phyloP scores from a whole-genome alignment of 1,140 invertebrate genomes.

The Oppia nitens region DNA sequence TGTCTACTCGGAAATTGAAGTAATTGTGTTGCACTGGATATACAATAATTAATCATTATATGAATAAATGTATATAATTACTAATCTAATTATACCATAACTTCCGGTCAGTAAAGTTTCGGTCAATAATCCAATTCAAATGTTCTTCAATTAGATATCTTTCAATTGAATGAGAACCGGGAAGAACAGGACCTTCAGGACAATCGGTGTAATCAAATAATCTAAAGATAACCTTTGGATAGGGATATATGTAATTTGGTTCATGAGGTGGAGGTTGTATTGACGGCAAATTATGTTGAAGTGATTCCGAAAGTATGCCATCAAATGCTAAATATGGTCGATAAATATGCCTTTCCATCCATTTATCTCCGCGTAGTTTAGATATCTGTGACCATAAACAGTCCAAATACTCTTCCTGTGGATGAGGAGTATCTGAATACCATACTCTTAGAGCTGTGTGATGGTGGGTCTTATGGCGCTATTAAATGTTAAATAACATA shows the following conservation, averaged over 20 bases:
- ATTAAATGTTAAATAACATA: slow-evolving; percentile 26
- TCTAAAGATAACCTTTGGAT: slow-evolving; percentile 68
- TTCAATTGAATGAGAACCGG: slow-evolving; percentile 91
- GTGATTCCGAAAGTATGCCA: slow-evolving; percentile 76
- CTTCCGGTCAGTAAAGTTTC: slow-evolving; percentile 72
- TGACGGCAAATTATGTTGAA: slow-evolving; percentile 82
- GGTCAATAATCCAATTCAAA: slow-evolving; percentile 77
- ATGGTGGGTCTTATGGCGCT: slow-evolving; percentile 67
- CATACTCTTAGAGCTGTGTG: slow-evolving; percentile 78
- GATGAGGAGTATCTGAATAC: slow-evolving; percentile 75
- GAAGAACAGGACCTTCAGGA: slow-evolving; percentile 59
- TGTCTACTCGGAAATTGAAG: slow-evolving; percentile 66
- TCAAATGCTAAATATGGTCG: slow-evolving; percentile 92
- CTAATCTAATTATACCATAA: slow-evolving; percentile 49
- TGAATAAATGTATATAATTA: too few relatives aligned
- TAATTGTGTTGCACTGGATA: slow-evolving; percentile 54
- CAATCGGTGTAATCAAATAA: slow-evolving; percentile 98
- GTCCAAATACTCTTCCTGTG: slow-evolving; percentile 96
- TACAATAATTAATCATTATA: slow-evolving; percentile 10
- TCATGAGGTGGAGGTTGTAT: slow-evolving; percentile 80
- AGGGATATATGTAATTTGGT: slow-evolving; percentile 67
- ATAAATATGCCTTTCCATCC: slow-evolving; percentile 90
- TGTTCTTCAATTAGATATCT: slow-evolving; percentile 95
- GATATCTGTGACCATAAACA: slow-evolving; percentile 90
- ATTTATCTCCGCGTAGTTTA: slow-evolving; percentile 81